Evolutionary conservation across 2,888 invertebrate genomes (phyloP).

Genomic region (Leucoma salicis): DNA sequence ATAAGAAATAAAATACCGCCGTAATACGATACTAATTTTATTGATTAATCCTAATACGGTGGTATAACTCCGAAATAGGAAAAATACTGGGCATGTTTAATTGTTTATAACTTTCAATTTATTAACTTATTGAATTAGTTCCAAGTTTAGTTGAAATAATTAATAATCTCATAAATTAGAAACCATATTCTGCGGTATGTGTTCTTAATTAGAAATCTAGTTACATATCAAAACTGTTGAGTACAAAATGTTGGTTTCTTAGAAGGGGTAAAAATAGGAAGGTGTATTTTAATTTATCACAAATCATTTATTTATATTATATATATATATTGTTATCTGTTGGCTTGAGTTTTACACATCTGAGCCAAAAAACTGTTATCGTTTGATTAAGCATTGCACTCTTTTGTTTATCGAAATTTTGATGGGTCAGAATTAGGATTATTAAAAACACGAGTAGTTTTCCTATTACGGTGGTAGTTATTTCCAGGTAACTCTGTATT

Average conservation of each 20-base stretch:
- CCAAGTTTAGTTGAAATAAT: neutral
- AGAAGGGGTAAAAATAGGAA: conserved; percentile 1
- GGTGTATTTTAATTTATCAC: conserved; percentile 6
- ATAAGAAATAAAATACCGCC: neutral
- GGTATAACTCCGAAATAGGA: neutral
- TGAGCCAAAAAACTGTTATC: conserved; percentile 2
- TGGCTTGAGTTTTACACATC: conserved; percentile 7
- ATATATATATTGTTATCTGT: conserved; percentile 3
- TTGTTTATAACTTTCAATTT: neutral
- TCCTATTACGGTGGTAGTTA: conserved; percentile 4
- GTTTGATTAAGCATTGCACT: conserved; percentile 3
- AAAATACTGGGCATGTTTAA: neutral
- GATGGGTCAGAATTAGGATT: conserved; percentile 5
- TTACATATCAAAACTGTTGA: conserved; percentile 3
- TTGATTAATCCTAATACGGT: neutral
- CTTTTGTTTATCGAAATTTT: conserved; percentile 4
- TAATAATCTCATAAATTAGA: conserved; percentile 3
- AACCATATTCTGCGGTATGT: conserved; percentile 9
- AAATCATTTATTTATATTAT: conserved; percentile 5
- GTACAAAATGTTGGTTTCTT: conserved; percentile 1
- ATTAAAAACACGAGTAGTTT: conserved; percentile 4
- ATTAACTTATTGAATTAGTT: neutral
- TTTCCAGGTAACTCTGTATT: conserved; percentile 1
- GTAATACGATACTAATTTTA: neutral
- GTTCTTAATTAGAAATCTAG: conserved; percentile 8